These are phyloP conservation scores for Sebastes reedi DNA, from an alignment of 2,797 vertebrate species.

Conservation along the genomic window DNA sequence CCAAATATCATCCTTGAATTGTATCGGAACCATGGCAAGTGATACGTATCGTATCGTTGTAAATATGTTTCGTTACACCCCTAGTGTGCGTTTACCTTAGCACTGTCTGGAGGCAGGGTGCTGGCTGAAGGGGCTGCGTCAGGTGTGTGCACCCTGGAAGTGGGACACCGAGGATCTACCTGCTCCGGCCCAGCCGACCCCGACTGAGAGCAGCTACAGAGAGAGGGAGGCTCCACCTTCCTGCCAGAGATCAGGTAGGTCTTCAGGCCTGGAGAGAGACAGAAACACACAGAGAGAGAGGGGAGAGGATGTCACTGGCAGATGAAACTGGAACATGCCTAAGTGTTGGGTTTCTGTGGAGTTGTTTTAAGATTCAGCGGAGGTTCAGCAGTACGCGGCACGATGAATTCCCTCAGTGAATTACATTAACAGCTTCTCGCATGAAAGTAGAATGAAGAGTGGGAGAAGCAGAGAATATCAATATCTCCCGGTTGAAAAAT, in stretches of 20 bases:
- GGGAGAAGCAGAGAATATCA: conserved; percentile 39
- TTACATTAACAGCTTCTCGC: conserved; percentile 26
- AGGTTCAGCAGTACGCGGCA: conserved; percentile 4
- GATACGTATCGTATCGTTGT: too few relatives aligned
- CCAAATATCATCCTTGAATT: too few relatives aligned
- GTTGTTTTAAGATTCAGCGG: conserved; percentile 37
- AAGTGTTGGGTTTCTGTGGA: not conserved
- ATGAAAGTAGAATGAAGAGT: conserved; percentile 20
- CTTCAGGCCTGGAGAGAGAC: conserved; percentile 85
- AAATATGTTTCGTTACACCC: too few relatives aligned
- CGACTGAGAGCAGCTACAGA: conserved; percentile 87
- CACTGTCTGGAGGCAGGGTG: conserved; percentile 75
- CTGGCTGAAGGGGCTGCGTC: conserved; percentile 71
- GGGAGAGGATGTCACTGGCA: not conserved
- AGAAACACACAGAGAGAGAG: not conserved
- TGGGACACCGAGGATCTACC: conserved; percentile 67
- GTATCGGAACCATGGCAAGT: too few relatives aligned
- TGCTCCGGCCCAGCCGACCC: conserved; percentile 76
- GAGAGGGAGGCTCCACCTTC: conserved; percentile 82
- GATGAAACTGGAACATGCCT: not conserved
- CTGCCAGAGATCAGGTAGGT: conserved; percentile 93
- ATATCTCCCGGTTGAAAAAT: conserved; percentile 28
- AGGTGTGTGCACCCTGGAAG: conserved; percentile 68
- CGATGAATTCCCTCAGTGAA: conserved; percentile 21
- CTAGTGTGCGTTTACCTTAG: conserved; percentile 77